phyloP scores from a whole-genome alignment of 2,888 invertebrate genomes.

The Acheta domesticus region DNA sequence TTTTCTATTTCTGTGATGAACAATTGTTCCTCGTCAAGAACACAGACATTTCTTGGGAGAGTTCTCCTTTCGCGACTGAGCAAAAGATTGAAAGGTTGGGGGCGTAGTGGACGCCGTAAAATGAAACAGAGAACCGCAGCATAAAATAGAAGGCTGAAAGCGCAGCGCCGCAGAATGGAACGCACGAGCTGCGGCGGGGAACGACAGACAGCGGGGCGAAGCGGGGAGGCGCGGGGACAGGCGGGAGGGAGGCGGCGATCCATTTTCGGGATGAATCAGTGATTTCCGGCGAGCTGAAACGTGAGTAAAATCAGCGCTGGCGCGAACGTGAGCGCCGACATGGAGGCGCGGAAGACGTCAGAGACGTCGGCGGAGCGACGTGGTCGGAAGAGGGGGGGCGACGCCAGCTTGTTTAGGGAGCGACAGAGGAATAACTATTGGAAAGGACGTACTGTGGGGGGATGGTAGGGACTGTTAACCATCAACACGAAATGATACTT shows the following conservation, averaged over 20 bases:
- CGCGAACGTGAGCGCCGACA: not conserved
- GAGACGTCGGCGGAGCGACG: too few species aligned
- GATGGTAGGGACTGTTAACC: too few species aligned
- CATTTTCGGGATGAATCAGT: conserved; percentile 10
- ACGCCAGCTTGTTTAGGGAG: too few species aligned
- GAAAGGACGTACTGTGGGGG: too few species aligned
- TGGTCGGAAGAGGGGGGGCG: too few species aligned
- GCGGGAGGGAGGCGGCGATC: not conserved
- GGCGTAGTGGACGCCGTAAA: not conserved
- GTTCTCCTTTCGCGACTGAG: not conserved
- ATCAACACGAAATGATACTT: too few species aligned
- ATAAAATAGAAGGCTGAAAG: conserved; percentile 1
- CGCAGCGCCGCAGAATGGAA: not conserved
- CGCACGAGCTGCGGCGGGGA: not conserved
- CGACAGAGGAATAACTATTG: too few species aligned
- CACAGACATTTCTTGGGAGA: not conserved
- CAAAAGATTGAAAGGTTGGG: not conserved
- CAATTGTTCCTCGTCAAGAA: too few species aligned
- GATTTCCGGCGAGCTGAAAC: not conserved
- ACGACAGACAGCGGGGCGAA: not conserved
- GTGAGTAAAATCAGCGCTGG: not conserved
- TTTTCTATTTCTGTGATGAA: too few species aligned
- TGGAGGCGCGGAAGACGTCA: not conserved
- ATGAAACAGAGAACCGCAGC: conserved; percentile 5
- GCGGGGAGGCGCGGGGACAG: not conserved